Evolutionary conservation across 2,888 invertebrate genomes (phyloP).

Genomic region (Tortricodes alternella): DNA sequence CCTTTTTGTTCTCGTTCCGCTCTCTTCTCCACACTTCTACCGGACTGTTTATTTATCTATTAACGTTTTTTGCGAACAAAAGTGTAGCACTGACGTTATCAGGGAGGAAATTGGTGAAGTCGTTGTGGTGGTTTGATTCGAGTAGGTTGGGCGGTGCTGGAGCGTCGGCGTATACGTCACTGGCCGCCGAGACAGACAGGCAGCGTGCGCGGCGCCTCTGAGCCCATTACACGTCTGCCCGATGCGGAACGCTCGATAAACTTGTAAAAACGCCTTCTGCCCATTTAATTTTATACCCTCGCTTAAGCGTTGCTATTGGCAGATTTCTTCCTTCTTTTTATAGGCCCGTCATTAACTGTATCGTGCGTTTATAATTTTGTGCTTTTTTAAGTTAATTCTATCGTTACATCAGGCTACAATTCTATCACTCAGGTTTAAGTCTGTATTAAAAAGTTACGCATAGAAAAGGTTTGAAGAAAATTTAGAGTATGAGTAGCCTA

Average conservation of each 20-base stretch:
- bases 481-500: no score
- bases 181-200: conserved; percentile 71
- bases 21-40: conserved; percentile 42
- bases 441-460: no score
- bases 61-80: conserved; percentile 39
- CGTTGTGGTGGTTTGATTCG: conserved; percentile 48
- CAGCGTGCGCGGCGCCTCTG: conserved; percentile 77
- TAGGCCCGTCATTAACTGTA: conserved; percentile 71
- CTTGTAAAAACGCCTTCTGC: conserved; percentile 81
- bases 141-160: conserved; percentile 42
- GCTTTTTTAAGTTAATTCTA: conserved; percentile 53
- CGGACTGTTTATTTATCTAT: conserved; percentile 56
- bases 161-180: conserved; percentile 48
- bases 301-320: conserved; percentile 79
- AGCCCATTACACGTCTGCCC: conserved; percentile 78
- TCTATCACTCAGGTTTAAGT: no score
- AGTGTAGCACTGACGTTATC: conserved; percentile 46
- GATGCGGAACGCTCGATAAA: conserved; percentile 82
- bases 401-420: conserved; percentile 44
- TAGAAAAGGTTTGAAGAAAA: no score
- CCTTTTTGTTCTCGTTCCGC: conserved; percentile 66
- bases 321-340: conserved; percentile 74
- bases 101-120: conserved; percentile 55
- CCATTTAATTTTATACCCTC: conserved; percentile 80
- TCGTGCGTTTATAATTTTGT: conserved; percentile 66